Conservation (phyloP, 2,113 vertebrate genomes). For the Shinisaurus crocodilurus region DNA sequence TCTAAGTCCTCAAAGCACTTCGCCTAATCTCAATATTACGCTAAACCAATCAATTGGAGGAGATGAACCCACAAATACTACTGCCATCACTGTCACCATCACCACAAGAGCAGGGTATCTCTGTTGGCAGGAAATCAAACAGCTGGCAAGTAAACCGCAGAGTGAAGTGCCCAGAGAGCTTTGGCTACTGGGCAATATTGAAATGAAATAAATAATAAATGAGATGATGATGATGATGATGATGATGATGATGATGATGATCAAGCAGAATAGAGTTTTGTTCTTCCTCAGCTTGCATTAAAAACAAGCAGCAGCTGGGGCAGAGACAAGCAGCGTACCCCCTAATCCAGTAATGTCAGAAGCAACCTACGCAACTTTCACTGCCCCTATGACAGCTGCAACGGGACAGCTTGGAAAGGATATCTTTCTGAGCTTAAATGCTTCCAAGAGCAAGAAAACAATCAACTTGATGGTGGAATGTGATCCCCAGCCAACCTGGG, state of each 20-base stretch:
- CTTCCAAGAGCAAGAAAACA: constrained; percentile 58
- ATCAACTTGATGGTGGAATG: constrained; percentile 12
- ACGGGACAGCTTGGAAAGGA: constrained; percentile 20
- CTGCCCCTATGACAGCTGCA: background rate
- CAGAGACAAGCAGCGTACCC: background rate
- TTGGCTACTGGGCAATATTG: no score
- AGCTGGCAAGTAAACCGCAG: background rate
- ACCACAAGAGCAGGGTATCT: background rate
- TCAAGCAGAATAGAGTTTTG: background rate
- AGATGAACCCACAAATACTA: background rate
- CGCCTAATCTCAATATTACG: background rate
- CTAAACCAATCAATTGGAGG: background rate
- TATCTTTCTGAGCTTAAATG: constrained; percentile 51
- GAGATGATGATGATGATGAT: no score
- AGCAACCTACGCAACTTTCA: background rate
- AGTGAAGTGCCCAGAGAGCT: no score
- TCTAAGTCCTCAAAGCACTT: background rate
- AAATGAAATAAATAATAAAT: no score
- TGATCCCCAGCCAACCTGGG: constrained; percentile 58
- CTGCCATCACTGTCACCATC: background rate
- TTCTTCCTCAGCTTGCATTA: background rate
- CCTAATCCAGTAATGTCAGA: background rate
- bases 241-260: no score
- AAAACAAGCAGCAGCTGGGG: background rate
- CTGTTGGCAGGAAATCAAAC: background rate